phyloP scores from a whole-genome alignment of 2,888 invertebrate species.

The Coenonympha arcania region DNA sequence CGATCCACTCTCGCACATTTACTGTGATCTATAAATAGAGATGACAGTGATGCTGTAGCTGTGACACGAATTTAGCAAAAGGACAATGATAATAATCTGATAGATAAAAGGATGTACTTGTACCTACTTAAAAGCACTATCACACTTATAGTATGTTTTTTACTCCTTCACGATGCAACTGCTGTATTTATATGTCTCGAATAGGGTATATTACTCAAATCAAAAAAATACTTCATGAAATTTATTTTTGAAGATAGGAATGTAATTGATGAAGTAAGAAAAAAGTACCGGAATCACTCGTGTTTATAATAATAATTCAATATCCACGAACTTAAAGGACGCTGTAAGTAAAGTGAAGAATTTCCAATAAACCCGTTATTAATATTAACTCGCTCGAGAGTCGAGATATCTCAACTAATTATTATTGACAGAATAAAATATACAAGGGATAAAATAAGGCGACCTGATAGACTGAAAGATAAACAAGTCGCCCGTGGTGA shows the following conservation, averaged over 20 bases:
- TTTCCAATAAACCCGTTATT: not conserved
- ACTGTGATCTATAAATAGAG: slow-evolving; percentile 43
- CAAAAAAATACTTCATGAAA: too few species aligned
- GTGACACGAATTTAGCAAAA: slow-evolving; percentile 23
- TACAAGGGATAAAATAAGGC: slow-evolving; percentile 7
- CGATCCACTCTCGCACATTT: slow-evolving; percentile 34
- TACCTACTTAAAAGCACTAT: not conserved
- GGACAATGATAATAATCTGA: slow-evolving; percentile 16
- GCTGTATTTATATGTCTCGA: too few species aligned
- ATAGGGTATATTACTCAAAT: too few species aligned
- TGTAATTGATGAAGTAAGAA: too few species aligned
- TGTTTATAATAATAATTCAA: too few species aligned
- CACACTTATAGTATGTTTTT: not conserved
- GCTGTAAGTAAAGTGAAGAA: not conserved
- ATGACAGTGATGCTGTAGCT: slow-evolving; percentile 34
- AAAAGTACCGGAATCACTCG: too few species aligned
- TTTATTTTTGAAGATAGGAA: too few species aligned
- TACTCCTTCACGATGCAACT: too few species aligned
- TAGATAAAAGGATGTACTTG: slow-evolving; percentile 16
- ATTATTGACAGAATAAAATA: slow-evolving; percentile 9
- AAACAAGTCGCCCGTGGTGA: slow-evolving; percentile 24
- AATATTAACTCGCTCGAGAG: not conserved
- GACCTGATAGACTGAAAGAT: slow-evolving; percentile 25
- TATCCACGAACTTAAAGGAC: not conserved
- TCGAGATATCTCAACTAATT: slow-evolving; percentile 6